Evolutionary conservation across 2,113 vertebrate species (phyloP).

Genomic region (Hemichromis elongatus): DNA sequence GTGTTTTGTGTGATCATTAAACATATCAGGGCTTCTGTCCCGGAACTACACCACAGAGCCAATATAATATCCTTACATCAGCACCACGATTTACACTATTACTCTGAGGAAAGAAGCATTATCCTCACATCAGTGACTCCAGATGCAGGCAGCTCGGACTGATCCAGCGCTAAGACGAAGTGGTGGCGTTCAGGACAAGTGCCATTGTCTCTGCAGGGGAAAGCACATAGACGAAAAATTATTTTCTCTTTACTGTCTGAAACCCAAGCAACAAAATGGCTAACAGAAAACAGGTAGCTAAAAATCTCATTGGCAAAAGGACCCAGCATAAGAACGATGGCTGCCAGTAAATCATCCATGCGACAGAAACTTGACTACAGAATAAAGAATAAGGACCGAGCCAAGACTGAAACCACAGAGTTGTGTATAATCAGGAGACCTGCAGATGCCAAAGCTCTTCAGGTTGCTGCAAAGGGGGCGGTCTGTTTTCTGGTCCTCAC

Average conservation of each 20-base stretch:
- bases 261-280: neutral
- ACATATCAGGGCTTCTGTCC: neutral
- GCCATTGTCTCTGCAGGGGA: slow-evolving; percentile 43
- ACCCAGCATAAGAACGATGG: neutral
- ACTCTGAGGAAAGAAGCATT: neutral
- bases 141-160: slow-evolving; percentile 42
- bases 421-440: slow-evolving; percentile 59
- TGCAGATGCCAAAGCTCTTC: slow-evolving; percentile 87
- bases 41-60: neutral
- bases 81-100: neutral
- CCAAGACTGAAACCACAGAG: neutral
- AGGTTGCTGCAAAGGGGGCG: slow-evolving; percentile 78
- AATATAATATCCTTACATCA: fast-evolving
- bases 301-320: neutral
- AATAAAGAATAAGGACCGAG: neutral
- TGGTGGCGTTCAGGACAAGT: slow-evolving; percentile 68
- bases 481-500: slow-evolving; percentile 71
- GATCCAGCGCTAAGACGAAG: slow-evolving; percentile 50
- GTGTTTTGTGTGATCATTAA: neutral
- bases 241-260: neutral
- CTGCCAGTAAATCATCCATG: fast-evolving
- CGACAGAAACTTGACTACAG: neutral
- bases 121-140: slow-evolving; percentile 62
- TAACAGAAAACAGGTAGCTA: neutral
- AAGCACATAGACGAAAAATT: neutral